Evolutionary conservation across 2,797 vertebrate species (phyloP).

Genomic region (Galago senegalensis): DNA sequence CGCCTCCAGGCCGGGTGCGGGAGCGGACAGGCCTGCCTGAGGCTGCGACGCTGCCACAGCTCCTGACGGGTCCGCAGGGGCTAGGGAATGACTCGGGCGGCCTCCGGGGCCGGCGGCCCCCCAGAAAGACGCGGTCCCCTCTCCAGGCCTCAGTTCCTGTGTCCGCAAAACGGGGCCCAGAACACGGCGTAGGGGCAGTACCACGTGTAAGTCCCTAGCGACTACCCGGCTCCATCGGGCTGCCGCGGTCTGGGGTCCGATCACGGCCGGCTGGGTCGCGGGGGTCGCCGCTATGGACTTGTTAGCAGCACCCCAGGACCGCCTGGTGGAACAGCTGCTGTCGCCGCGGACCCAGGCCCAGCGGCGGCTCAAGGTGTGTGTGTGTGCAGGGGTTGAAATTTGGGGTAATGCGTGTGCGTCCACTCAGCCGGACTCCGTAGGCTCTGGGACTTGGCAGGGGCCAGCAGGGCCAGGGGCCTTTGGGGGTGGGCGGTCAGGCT

Average conservation of each 20-base stretch:
- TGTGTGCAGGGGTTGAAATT: slow-evolving; percentile 59
- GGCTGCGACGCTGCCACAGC: slow-evolving; percentile 32
- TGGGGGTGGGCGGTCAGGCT: background rate
- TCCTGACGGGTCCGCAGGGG: background rate
- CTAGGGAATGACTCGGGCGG: slow-evolving; percentile 33
- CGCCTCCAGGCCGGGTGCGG: slow-evolving; percentile 65
- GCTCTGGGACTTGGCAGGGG: background rate
- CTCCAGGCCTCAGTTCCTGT: background rate
- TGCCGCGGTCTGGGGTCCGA: slow-evolving; percentile 27
- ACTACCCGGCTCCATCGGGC: background rate
- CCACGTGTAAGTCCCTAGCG: background rate
- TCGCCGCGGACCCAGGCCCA: slow-evolving; percentile 93
- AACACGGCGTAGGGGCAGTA: background rate
- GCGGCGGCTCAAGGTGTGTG: slow-evolving; percentile 91
- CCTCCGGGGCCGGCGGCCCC: background rate
- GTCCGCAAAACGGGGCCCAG: background rate
- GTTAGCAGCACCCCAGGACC: slow-evolving; percentile 97
- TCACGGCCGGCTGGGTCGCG: background rate
- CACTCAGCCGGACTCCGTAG: background rate
- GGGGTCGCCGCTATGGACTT: slow-evolving; percentile 93
- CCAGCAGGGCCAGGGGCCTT: background rate
- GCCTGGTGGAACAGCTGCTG: slow-evolving; percentile 96
- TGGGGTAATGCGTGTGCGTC: slow-evolving; percentile 26
- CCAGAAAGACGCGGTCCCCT: background rate
- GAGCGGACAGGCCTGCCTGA: background rate